Base-by-base conservation (phyloP, 37 sponge, comb jelly and placozoan species). In the Eunapius fragilis region DNA sequence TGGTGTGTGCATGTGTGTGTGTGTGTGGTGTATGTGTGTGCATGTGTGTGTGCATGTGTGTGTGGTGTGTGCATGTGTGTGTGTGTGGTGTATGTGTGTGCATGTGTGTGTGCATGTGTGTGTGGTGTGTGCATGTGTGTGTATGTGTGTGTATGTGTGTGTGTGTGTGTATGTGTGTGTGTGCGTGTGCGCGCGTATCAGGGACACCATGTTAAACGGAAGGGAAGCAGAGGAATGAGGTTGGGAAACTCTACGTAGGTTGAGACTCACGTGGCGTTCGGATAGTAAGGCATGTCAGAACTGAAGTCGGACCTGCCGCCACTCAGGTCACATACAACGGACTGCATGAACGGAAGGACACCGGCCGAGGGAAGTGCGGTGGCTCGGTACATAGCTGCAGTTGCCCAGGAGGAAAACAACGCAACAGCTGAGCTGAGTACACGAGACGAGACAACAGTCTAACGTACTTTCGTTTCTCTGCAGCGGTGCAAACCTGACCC, bases 321-420 rank as follows among this genome's bases (percentile, higher is more conserved):
- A 10, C 72, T 69, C 36, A 94, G 74, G 69, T 99, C 99, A 84
- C 99, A 99, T 69, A 95, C 67, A 23, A 93, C 25, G 37, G 95
- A 82, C 91, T 99, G 99, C 37, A 97, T 74, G 75, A 99, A 99
- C 10, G 99, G 99, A 37, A 99, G 84, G 1, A 89, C 75, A 5
- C 99, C 99, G 37, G 99, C 99, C 3, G 95, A 94, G 11, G 99
- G 99, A 38, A 99, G 86, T 0, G 98, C 98, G 72, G 87, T 84
- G 73, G 99, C 82, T 31, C 92, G 88, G 80, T 87, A 96, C 28
- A 78, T 27, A 68, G 36, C 96, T 96, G 90, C 58, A 58, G 58
- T 12, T 17, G 14, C 58, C 19, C 58, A 12, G 41, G 41, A 6
- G 6, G 6, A 41, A 41, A 6, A 41, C 6, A 41, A 41, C 41